Evolutionary conservation across 1,140 invertebrate species (phyloP).

Genomic region (Cyrtorhinus lividipennis): DNA sequence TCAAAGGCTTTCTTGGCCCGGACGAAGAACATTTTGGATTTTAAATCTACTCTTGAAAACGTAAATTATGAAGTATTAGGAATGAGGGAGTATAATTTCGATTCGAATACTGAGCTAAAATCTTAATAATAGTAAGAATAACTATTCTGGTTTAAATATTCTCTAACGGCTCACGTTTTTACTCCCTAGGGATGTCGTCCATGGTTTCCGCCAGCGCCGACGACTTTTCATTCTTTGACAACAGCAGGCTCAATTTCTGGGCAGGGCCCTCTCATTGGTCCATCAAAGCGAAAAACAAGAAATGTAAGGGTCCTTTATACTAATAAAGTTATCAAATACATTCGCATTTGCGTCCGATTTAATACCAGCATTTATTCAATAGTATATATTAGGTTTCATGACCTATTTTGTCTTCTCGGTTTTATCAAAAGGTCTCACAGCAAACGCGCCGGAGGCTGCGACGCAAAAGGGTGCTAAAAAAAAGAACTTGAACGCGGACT

Average conservation of each 20-base stretch:
- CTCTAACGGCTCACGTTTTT: too few species aligned
- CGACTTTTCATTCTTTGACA: slow-evolving; percentile 57
- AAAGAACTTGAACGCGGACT: neutral
- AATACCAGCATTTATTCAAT: neutral
- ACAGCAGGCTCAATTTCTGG: slow-evolving; percentile 46
- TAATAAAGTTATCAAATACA: neutral
- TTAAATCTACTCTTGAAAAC: too few species aligned
- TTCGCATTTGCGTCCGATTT: neutral
- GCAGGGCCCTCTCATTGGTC: slow-evolving; percentile 63
- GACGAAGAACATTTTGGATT: too few species aligned
- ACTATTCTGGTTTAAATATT: too few species aligned
- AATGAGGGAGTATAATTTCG: too few species aligned
- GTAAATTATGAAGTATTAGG: too few species aligned
- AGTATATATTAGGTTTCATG: too few species aligned
- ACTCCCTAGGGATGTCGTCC: neutral
- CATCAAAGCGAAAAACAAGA: slow-evolving; percentile 35
- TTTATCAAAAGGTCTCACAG: neutral
- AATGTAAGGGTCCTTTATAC: slow-evolving; percentile 24
- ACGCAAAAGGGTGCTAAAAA: neutral
- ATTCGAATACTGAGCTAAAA: too few species aligned
- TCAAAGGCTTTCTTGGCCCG: too few species aligned
- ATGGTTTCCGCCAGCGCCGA: slow-evolving; percentile 28
- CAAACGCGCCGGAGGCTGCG: too few species aligned
- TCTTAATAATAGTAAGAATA: too few species aligned
- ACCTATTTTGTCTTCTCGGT: too few species aligned